Percentiles rank a stretch among this genome's conserved stretches.
Evolutionary conservation across 2,113 vertebrate genomes (phyloP).

Genomic region (Gymnarchus niloticus): DNA sequence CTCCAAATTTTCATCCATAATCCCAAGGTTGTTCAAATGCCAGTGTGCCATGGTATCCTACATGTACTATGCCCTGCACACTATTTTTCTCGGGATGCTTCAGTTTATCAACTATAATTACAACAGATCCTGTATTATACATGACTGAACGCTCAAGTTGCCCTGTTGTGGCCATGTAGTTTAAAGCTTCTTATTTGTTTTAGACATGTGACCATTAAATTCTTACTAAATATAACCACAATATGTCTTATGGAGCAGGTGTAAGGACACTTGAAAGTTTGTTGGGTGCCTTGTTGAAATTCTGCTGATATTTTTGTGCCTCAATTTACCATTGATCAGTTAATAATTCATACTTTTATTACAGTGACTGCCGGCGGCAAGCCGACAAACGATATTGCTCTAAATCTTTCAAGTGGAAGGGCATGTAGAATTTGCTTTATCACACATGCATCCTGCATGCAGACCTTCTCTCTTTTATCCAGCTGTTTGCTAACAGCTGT

Average conservation of each 20-base stretch:
- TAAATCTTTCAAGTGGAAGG: slow-evolving; percentile 12
- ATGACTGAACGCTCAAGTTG: background rate
- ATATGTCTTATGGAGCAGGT: background rate
- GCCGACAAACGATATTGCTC: background rate
- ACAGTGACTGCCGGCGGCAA: background rate
- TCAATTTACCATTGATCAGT: background rate
- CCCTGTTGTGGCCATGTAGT: no score
- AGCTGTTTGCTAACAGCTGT: background rate
- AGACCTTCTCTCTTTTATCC: background rate
- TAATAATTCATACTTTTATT: slow-evolving; percentile 21
- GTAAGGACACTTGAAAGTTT: background rate
- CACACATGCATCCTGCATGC: background rate
- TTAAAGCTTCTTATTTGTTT: no score
- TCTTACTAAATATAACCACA: background rate
- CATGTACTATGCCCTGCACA: background rate
- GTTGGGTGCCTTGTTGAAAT: background rate
- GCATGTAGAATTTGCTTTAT: background rate
- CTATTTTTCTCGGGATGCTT: background rate
- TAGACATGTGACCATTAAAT: background rate
- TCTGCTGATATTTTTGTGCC: background rate
- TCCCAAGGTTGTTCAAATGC: background rate
- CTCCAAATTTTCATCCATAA: background rate
- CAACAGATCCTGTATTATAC: background rate
- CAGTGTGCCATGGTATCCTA: background rate
- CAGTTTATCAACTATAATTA: background rate